Conservation (phyloP, 2,888 invertebrate genomes). For the Eupithecia subumbrata region DNA sequence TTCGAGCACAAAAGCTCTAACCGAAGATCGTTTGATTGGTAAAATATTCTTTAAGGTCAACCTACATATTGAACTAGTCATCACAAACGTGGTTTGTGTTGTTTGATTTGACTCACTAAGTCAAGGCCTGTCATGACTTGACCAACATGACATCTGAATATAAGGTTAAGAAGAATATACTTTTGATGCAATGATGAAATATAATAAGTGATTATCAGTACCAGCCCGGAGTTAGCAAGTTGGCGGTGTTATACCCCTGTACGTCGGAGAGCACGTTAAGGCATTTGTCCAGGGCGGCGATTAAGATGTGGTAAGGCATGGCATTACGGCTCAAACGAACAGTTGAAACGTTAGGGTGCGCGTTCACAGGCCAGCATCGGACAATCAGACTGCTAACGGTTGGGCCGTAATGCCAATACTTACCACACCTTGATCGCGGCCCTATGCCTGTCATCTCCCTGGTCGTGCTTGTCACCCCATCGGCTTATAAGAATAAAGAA, state of each 20-base stretch:
- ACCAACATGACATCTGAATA: neutral
- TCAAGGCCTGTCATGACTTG: neutral
- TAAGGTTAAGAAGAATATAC: neutral
- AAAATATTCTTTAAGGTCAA: neutral
- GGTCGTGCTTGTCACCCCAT: neutral
- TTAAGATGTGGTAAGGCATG: no score
- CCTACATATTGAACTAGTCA: neutral
- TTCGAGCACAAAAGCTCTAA: neutral
- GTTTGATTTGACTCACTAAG: conserved; percentile 2
- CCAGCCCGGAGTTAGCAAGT: neutral
- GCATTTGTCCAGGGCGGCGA: no score
- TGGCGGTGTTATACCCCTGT: neutral
- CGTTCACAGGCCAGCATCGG: no score
- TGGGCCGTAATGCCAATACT: no score
- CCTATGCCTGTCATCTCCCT: neutral
- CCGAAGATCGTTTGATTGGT: neutral
- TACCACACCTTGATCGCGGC: no score
- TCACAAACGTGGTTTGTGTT: neutral
- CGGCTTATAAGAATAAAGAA: neutral
- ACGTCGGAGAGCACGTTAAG: neutral
- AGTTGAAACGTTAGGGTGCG: no score
- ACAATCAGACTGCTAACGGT: no score
- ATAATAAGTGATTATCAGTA: neutral
- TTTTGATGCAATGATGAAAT: neutral
- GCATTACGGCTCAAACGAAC: no score